These are phyloP conservation scores for Fistularia commersonii DNA, from an alignment of 2,797 vertebrate genomes.

Conservation along the genomic window DNA sequence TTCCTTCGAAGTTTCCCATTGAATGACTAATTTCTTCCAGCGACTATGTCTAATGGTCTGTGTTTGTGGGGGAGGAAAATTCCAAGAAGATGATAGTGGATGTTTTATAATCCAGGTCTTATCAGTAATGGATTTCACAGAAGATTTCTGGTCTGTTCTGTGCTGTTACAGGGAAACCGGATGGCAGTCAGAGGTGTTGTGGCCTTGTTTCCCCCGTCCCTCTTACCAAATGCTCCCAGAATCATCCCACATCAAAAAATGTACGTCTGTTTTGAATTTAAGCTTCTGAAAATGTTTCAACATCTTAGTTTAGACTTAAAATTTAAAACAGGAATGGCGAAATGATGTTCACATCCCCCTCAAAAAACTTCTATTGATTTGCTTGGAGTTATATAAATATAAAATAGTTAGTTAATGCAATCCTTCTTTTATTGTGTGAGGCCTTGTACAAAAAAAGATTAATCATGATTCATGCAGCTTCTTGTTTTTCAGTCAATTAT, in stretches of 20 bases:
- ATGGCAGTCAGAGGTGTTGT: conserved; percentile 40
- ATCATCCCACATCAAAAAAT: conserved; percentile 14
- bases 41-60: conserved; percentile 29
- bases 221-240: conserved; percentile 8
- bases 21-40: conserved; percentile 33
- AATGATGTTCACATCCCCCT: no score
- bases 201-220: conserved; percentile 20
- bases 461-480: no score
- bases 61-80: conserved; percentile 57
- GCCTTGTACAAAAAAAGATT: conserved; percentile 7
- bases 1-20: conserved; percentile 10
- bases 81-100: conserved; percentile 54
- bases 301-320: conserved; percentile 11
- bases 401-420: no score
- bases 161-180: conserved; percentile 28
- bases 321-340: conserved; percentile 25
- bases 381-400: no score
- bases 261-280: conserved; percentile 27
- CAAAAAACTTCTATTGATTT: no score
- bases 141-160: conserved; percentile 16
- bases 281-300: conserved; percentile 12
- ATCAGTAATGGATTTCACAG: conserved; percentile 66
- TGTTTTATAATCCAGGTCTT: conserved; percentile 50
- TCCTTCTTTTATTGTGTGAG: conserved; percentile 17
- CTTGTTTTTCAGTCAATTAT: no score